Evolutionary conservation across 2,797 vertebrate species (phyloP).

Genomic region (Xyrichtys novacula): DNA sequence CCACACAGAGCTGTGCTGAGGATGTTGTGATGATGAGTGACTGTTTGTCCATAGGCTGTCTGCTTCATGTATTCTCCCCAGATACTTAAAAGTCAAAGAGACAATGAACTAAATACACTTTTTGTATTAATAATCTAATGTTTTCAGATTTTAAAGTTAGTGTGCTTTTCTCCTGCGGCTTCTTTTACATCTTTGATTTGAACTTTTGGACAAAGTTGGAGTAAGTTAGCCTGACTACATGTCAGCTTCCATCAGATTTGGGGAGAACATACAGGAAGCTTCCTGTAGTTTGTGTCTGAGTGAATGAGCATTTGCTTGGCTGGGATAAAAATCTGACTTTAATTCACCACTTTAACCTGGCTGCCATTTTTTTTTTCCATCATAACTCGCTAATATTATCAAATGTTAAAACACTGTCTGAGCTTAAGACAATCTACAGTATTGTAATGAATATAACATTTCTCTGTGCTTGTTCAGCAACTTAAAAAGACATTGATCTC

Average conservation of each 20-base stretch:
- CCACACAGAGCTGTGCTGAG: constrained; percentile 29
- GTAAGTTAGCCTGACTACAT: neutral
- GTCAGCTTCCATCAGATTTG: constrained; percentile 26
- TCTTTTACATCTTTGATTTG: neutral
- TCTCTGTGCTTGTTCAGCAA: too few species aligned
- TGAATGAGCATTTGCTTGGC: constrained; percentile 14
- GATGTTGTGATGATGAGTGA: constrained; percentile 21
- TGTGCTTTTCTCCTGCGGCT: neutral
- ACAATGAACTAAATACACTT: neutral
- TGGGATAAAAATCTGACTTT: neutral
- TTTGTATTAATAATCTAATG: neutral
- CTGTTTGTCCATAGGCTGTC: constrained; percentile 31
- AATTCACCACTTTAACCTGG: neutral
- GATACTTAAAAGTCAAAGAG: neutral
- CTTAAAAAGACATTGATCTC: neutral
- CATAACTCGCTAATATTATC: neutral
- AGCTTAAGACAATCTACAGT: too few species aligned
- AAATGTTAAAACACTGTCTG: neutral
- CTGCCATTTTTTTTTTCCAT: neutral
- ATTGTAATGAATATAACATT: too few species aligned
- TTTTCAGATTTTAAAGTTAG: neutral
- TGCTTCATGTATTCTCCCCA: constrained; percentile 54
- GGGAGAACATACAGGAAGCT: constrained; percentile 36
- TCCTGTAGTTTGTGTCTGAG: constrained; percentile 25
- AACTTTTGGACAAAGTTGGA: constrained; percentile 1